Evolutionary conservation across 2,797 vertebrate species (phyloP), one percentile per base, ranked within the genome.

Genomic region (Ptychobarbus kaznakovi): DNA sequence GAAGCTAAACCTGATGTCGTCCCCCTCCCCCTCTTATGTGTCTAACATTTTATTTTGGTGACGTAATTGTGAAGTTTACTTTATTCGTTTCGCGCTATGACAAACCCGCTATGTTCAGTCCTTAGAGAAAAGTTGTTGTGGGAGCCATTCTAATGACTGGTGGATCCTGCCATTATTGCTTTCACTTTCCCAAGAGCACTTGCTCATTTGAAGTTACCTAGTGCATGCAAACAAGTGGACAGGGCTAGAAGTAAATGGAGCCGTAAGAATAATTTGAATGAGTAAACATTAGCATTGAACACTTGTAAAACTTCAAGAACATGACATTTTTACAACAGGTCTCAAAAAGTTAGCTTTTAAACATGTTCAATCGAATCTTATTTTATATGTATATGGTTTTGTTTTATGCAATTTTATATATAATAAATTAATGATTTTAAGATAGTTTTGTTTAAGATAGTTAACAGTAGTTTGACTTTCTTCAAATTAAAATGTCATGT

Each of bases 1-100:
- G 91, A 65, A 87, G 92, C 93, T 94, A 94, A 94, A 93, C 63
- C 61, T 87, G 87, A 80, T 87, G 83, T 44, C 84, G 22, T 42
- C 85, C 32, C 65, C 25, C 61, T 49, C 82, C 79, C 69, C 72
- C 78, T 63, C 72, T 81, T 74, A 88, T 84, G 89, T 83, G 83
- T 86, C 63, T 77, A 88, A 87, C 90, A 87, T 89, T 88, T 87
- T 86, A 84, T 88, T 85, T 80, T 82, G 70, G 82, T 89, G 90
- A 88, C 82, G 87, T 89, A 78, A 90, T 88, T 80, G 28, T 79
- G 20, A 66, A 69, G 85, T 65, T 88, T 86, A 68, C 87, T 89
- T 88, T 74, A 83, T 82, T 66, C 38, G 8, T 79, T 86, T 83
- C 61, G 35, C 56, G 66, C 25, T 22, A 0, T 38, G 75, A 32